Percentiles rank a stretch among this genome's conserved stretches.
Evolutionary conservation across 30 jellyfish, hydroid and myxozoan genomes (phyloP).

Genomic region (Sanderia malayensis): DNA sequence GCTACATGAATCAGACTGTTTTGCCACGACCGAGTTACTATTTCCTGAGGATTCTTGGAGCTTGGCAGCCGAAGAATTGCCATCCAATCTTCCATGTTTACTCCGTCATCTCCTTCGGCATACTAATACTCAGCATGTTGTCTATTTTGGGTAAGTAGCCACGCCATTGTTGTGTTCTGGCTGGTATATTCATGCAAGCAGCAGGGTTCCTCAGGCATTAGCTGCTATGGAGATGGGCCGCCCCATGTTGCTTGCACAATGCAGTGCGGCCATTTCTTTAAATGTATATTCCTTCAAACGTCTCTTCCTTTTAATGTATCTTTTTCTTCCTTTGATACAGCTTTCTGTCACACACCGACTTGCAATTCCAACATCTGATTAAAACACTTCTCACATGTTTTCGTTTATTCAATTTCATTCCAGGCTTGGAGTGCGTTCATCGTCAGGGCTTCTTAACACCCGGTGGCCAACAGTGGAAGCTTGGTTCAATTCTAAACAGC

Average conservation of each 20-base stretch:
- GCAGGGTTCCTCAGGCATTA: no score
- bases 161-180: no score
- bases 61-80: constrained; percentile 72
- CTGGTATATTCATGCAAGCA: no score
- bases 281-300: no score
- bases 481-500: constrained; percentile 58
- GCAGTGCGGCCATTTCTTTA: no score
- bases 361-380: no score
- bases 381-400: background rate
- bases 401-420: constrained; percentile 6
- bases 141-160: constrained; percentile 35
- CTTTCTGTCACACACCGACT: no score
- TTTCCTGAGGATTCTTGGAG: constrained; percentile 60
- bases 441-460: constrained; percentile 6
- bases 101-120: constrained; percentile 3
- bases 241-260: no score
- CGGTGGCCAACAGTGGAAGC: constrained; percentile 16
- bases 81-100: constrained; percentile 30
- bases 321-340: no score
- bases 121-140: constrained; percentile 21
- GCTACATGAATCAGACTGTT: constrained; percentile 17
- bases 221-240: no score
- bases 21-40: constrained; percentile 77
- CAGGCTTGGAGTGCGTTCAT: constrained; percentile 30
- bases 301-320: no score